These are phyloP conservation scores for Cecropterus lyciades DNA, from an alignment of 1,140 invertebrate genomes.

Conservation along the genomic window DNA sequence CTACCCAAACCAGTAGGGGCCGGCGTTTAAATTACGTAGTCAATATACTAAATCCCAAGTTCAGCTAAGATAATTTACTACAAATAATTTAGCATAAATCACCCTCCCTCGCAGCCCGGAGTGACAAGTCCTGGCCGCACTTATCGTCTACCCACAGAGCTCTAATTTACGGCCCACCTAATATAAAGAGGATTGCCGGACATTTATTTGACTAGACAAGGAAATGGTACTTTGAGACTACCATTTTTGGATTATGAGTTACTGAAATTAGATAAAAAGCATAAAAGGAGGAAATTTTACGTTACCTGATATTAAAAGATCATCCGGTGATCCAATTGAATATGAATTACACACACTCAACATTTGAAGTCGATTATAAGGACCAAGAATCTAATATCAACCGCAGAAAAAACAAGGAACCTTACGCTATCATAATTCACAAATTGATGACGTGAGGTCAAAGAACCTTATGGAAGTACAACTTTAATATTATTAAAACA, in stretches of 20 bases:
- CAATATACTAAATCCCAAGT: slow-evolving; percentile 22
- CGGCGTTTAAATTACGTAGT: slow-evolving; percentile 8
- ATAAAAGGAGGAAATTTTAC: too few species aligned
- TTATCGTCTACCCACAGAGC: slow-evolving; percentile 42
- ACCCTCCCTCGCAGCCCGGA: slow-evolving; percentile 29
- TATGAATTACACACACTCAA: too few species aligned
- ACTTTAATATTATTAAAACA: too few species aligned
- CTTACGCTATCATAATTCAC: too few species aligned
- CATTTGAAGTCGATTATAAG: too few species aligned
- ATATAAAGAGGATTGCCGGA: slow-evolving; percentile 30
- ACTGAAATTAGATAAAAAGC: too few species aligned
- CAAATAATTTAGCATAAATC: slow-evolving; percentile 46
- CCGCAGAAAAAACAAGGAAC: too few species aligned
- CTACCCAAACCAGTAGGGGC: background rate
- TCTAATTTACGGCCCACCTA: slow-evolving; percentile 36
- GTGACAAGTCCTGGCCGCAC: slow-evolving; percentile 32
- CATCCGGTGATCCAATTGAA: too few species aligned
- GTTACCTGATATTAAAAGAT: too few species aligned
- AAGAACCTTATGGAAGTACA: too few species aligned
- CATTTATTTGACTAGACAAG: slow-evolving; percentile 36
- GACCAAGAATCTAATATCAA: too few species aligned
- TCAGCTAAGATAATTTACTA: slow-evolving; percentile 40
- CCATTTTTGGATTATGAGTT: background rate
- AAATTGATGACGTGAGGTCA: too few species aligned
- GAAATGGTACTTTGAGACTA: slow-evolving; percentile 12